Base-by-base conservation (phyloP, 1,140 invertebrate species). In the Drosophila sulfurigaster region DNA sequence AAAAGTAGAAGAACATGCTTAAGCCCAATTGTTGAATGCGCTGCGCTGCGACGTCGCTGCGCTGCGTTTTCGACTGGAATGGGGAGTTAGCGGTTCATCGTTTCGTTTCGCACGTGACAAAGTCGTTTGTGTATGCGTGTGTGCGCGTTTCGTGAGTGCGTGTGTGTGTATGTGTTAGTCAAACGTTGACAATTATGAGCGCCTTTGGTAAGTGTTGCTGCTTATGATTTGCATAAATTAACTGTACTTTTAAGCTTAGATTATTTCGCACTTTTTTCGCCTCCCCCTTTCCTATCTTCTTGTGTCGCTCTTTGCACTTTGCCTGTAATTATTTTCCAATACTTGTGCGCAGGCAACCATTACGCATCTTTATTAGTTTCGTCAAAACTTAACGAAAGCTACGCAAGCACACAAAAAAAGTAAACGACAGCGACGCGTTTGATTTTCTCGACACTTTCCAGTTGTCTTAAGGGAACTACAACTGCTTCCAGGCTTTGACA, bases 291-390 rank as follows among this genome's bases (percentile, higher is more conserved):
- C 6, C 16, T n/a, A 13, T 49, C 65, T 76, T 15, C 49, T 43
- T 54, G 25, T 56, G 52, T 30, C 48, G 46, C 54, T 49, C 49
- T 32, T 32, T 67, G 38, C 41, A 38, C 52, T 45, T 58, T 45
- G 41, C 20, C 48, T 59, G 30, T 88, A 85, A 88, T 88, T 88
- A 88, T 88, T 89, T 88, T 88, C 85, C 85, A 54, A 88, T 88
- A 88, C 51, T 88, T 88, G 75, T 88, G 85, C 85, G 85, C 85
- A 89, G 70, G 51, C 68, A 57, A 38, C 85, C 81, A 88, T 88
- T 88, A 88, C 85, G 85, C 85, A 88, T 76, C 85, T 85, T 88
- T 88, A 88, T 89, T 73, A 81, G 66, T 79, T 88, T 78, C 54
- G 54, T 57, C 54, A 25, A 41, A 59, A 63, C 62, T 54, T 54